Evolutionary conservation across 2,113 vertebrate species (phyloP).

Genomic region (Rattus norvegicus): DNA sequence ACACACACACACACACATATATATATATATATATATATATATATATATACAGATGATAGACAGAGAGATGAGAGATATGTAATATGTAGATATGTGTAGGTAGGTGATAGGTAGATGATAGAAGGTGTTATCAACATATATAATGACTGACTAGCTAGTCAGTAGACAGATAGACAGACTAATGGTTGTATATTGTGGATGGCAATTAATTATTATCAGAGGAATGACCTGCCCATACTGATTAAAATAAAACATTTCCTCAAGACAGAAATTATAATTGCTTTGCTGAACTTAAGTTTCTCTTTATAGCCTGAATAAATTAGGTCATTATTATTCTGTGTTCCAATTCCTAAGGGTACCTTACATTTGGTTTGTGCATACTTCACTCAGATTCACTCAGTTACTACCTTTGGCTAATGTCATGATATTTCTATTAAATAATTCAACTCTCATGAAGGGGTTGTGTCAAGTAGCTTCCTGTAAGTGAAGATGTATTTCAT

Average conservation of each 20-base stretch:
- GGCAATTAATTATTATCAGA: constrained; percentile 7
- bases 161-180: neutral
- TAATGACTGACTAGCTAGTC: neutral
- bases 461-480: constrained; percentile 70
- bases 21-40: too few relatives aligned
- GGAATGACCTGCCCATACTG: constrained; percentile 50
- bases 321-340: constrained; percentile 79
- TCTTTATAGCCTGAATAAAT: constrained; percentile 82
- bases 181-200: neutral
- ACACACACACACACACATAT: too few relatives aligned
- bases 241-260: constrained; percentile 84
- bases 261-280: constrained; percentile 85
- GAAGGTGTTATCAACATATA: neutral
- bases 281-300: constrained; percentile 84
- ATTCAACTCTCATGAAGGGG: constrained; percentile 80
- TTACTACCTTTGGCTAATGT: constrained; percentile 80
- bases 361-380: constrained; percentile 79
- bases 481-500: constrained; percentile 20
- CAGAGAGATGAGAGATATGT: neutral
- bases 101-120: neutral
- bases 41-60: too few relatives aligned
- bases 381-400: constrained; percentile 82
- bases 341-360: constrained; percentile 81
- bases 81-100: neutral
- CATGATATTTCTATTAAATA: constrained; percentile 83